Conservation (phyloP, 2,797 vertebrate species). For the Manis javanica region DNA sequence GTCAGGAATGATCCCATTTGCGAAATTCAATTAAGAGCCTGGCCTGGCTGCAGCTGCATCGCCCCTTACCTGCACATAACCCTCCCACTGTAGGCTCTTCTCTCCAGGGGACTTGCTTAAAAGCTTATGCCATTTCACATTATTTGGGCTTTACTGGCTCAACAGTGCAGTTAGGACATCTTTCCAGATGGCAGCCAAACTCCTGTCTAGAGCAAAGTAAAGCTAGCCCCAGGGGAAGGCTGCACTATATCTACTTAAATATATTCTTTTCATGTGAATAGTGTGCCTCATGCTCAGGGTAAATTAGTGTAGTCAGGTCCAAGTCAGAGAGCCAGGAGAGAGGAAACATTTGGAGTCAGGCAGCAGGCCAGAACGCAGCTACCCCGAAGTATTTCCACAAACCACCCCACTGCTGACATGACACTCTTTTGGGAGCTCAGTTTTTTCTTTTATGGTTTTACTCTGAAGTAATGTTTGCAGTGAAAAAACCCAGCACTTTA, state of each 20-base stretch:
- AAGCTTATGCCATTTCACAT: slow-evolving; percentile 34
- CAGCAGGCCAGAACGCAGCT: not conserved
- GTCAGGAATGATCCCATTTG: not conserved
- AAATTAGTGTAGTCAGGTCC: slow-evolving; percentile 19
- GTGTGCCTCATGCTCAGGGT: not conserved
- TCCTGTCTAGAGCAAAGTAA: slow-evolving; percentile 13
- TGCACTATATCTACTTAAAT: not conserved
- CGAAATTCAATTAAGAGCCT: not conserved
- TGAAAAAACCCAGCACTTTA: not conserved
- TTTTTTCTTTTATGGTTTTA: not conserved
- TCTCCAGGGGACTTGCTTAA: not conserved
- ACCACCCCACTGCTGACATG: not conserved
- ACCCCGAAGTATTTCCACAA: not conserved
- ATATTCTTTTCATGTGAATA: not conserved
- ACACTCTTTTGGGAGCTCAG: not conserved
- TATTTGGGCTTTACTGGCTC: not conserved
- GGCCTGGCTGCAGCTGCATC: not conserved
- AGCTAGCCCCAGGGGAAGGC: not conserved
- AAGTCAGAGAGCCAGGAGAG: not conserved
- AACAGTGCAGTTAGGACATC: not conserved
- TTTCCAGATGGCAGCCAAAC: slow-evolving; percentile 44
- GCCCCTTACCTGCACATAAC: not conserved
- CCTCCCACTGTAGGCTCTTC: not conserved
- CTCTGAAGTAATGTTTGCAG: not conserved
- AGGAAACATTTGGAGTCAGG: not conserved